These are phyloP conservation scores for Abscondita cerata DNA, from an alignment of 2,888 invertebrate genomes.

Conservation along the genomic window DNA sequence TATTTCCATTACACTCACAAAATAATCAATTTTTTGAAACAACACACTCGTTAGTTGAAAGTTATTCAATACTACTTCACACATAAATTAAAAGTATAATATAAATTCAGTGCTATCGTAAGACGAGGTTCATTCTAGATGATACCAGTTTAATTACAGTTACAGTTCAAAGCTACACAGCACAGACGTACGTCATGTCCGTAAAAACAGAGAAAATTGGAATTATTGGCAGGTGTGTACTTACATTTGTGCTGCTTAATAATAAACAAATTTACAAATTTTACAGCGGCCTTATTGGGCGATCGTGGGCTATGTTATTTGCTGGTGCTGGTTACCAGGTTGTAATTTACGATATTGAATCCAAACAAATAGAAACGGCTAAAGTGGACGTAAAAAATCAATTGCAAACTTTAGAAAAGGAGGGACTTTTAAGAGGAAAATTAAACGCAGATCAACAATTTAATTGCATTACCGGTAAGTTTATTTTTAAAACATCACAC, in stretches of 20 bases:
- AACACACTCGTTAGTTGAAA: too few relatives aligned
- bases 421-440: slow-evolving; percentile 77
- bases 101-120: too few relatives aligned
- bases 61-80: too few relatives aligned
- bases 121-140: too few relatives aligned
- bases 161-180: background rate
- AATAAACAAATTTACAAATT: too few relatives aligned
- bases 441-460: slow-evolving; percentile 78
- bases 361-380: slow-evolving; percentile 77
- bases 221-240: slow-evolving; percentile 76
- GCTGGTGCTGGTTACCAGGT: slow-evolving; percentile 92
- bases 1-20: too few relatives aligned
- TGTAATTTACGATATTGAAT: slow-evolving; percentile 81
- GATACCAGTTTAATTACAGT: too few relatives aligned
- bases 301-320: slow-evolving; percentile 97
- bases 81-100: too few relatives aligned
- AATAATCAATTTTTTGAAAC: too few relatives aligned
- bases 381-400: slow-evolving; percentile 77
- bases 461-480: slow-evolving; percentile 75
- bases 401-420: slow-evolving; percentile 71
- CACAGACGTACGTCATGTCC: too few relatives aligned
- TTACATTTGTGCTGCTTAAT: too few relatives aligned
- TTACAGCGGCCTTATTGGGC: slow-evolving; percentile 91
- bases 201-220: slow-evolving; percentile 72
- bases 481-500: background rate